phyloP scores from a whole-genome alignment of 2,888 invertebrate genomes.

The Itoplectis maculator region DNA sequence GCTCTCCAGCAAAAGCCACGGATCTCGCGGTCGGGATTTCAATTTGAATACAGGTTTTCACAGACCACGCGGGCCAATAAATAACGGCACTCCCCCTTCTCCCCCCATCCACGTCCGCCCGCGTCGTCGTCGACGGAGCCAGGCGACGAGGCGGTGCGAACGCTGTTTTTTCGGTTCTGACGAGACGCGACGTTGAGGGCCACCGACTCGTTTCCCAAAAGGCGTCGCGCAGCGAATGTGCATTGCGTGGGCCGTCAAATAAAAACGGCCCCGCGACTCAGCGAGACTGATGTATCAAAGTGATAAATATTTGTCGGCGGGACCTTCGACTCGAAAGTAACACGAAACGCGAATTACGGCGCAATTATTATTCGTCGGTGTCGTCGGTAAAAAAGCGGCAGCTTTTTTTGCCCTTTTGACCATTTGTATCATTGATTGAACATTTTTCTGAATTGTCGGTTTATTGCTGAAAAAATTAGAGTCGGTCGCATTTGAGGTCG shows the following conservation, averaged over 20 bases:
- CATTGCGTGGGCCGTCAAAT: conserved; percentile 51
- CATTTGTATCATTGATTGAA: too few relatives aligned
- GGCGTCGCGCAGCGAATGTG: conserved; percentile 43
- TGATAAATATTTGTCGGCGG: conserved; percentile 52
- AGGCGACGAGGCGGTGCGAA: conserved; percentile 44
- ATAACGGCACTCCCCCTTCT: conserved; percentile 58
- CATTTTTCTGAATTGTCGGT: too few relatives aligned
- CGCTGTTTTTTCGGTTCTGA: conserved; percentile 11
- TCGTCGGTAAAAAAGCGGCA: too few relatives aligned
- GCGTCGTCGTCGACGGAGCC: conserved; percentile 57
- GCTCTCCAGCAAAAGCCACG: too few relatives aligned
- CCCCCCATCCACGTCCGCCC: not conserved
- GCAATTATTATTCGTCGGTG: too few relatives aligned
- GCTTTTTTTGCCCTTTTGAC: too few relatives aligned
- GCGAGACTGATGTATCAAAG: conserved; percentile 38
- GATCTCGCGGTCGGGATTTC: conserved; percentile 60
- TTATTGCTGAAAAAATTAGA: too few relatives aligned
- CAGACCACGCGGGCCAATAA: conserved; percentile 51
- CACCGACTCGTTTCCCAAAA: conserved; percentile 61
- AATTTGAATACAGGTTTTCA: conserved; percentile 61
- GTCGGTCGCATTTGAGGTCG: too few relatives aligned
- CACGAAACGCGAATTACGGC: conserved; percentile 37
- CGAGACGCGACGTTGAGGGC: not conserved
- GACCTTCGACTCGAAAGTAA: conserved; percentile 30
- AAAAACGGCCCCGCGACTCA: conserved; percentile 28